A percentile compares a stretch with the other conserved stretches of the same genome.
These are phyloP conservation scores for Miichthys miiuy DNA, from an alignment of 2,797 vertebrate genomes.

Conservation along the genomic window DNA sequence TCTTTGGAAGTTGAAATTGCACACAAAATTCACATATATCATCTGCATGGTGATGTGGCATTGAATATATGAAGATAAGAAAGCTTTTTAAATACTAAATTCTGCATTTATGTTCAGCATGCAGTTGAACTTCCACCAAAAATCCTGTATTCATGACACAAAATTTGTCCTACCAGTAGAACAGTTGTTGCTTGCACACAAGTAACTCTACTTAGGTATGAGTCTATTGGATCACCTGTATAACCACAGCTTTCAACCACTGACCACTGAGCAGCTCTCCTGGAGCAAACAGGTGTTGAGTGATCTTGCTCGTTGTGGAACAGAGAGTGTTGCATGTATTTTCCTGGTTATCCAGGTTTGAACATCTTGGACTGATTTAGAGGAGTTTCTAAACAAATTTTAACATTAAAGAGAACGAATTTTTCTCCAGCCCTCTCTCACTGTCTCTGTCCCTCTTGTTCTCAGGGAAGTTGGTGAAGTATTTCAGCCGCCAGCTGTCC, in stretches of 20 bases:
- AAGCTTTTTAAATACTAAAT: not conserved
- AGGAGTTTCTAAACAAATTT: not conserved
- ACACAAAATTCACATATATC: not conserved
- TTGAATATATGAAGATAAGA: not conserved
- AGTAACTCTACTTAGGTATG: not conserved
- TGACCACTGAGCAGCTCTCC: not conserved
- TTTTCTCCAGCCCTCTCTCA: not conserved
- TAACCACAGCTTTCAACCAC: not conserved
- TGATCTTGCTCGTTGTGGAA: not conserved
- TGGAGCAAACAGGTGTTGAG: not conserved
- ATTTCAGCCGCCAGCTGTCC: constrained; percentile 98
- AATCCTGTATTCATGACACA: not conserved
- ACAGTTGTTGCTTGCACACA: not conserved
- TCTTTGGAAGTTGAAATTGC: not conserved
- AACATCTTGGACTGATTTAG: not conserved
- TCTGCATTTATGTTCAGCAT: not conserved
- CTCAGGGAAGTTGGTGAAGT: constrained; percentile 97
- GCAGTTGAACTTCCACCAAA: not conserved
- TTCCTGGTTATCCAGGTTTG: not conserved
- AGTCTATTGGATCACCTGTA: not conserved
- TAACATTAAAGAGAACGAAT: not conserved
- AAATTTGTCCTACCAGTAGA: not conserved
- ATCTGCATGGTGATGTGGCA: not conserved
- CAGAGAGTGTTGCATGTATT: not conserved
- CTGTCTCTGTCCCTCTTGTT: constrained; percentile 21